These are phyloP conservation scores for Astyanax mexicanus DNA, from an alignment of 2,797 vertebrate species.

Conservation along the genomic window DNA sequence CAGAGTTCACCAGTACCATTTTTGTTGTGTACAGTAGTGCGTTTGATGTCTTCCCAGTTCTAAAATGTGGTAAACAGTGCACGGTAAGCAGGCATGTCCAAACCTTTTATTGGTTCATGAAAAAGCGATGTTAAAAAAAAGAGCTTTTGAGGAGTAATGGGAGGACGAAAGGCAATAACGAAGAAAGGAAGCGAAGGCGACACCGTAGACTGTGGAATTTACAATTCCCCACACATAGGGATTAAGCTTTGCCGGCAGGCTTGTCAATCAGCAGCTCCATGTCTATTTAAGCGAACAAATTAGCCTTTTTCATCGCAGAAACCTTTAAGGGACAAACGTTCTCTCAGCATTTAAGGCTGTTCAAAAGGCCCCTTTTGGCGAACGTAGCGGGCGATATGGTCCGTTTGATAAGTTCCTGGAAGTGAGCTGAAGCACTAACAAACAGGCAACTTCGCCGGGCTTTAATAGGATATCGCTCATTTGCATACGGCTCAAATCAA, in stretches of 20 bases:
- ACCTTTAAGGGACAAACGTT: conserved; percentile 24
- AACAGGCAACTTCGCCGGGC: conserved; percentile 20
- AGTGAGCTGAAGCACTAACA: conserved; percentile 35
- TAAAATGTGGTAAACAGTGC: no score
- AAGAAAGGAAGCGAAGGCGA: neutral
- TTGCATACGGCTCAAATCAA: conserved; percentile 48
- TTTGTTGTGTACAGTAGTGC: no score
- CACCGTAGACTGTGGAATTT: neutral
- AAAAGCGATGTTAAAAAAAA: neutral
- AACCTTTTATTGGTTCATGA: neutral
- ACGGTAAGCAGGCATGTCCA: neutral
- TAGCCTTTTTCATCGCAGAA: neutral
- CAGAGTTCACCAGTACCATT: no score
- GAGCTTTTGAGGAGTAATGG: no score
- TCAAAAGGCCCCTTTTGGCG: conserved; percentile 18
- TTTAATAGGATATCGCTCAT: conserved; percentile 26
- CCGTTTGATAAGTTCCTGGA: conserved; percentile 31
- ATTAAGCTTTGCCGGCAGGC: neutral
- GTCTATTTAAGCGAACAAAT: conserved; percentile 12
- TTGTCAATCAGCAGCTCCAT: neutral
- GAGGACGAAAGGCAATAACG: neutral
- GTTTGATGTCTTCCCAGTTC: no score
- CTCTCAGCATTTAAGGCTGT: conserved; percentile 3
- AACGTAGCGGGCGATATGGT: neutral
- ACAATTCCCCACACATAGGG: neutral